These are phyloP conservation scores for Austrofundulus limnaeus DNA, from an alignment of 2,113 vertebrate genomes.

Conservation along the genomic window DNA sequence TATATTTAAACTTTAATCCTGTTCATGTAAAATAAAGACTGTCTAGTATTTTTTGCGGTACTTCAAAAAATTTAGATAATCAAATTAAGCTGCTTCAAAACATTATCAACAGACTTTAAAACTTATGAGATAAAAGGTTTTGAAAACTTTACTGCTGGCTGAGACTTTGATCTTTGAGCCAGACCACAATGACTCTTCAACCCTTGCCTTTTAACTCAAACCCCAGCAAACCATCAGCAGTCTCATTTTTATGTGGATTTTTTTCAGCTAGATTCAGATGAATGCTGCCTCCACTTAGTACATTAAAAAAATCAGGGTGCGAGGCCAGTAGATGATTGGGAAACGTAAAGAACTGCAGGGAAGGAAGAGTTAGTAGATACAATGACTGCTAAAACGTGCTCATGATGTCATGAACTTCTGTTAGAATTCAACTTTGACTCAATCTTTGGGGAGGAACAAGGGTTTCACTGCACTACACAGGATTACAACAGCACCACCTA, in stretches of 20 bases:
- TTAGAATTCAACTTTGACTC: not conserved
- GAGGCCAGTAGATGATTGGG: conserved; percentile 50
- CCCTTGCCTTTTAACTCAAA: conserved; percentile 41
- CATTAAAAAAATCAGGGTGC: no score
- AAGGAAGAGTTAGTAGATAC: conserved; percentile 49
- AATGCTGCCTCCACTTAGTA: not conserved
- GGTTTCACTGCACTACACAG: conserved; percentile 17
- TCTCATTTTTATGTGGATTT: not conserved
- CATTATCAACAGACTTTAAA: no score
- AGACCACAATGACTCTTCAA: conserved; percentile 40
- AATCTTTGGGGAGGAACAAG: not conserved
- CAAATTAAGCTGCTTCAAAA: not conserved
- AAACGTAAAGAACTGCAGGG: conserved; percentile 25
- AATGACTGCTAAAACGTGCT: conserved; percentile 18
- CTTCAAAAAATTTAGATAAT: not conserved
- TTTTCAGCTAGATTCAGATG: conserved; percentile 5
- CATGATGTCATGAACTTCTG: conserved; percentile 16
- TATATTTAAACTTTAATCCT: no score
- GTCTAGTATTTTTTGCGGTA: no score
- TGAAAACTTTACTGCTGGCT: not conserved
- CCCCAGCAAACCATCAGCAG: conserved; percentile 5
- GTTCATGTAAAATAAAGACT: not conserved
- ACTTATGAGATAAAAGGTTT: no score
- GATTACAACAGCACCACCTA: conserved; percentile 58
- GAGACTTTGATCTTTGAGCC: conserved; percentile 55